Conservation (phyloP, 2,113 vertebrate genomes). For the Phoenicopterus ruber region DNA sequence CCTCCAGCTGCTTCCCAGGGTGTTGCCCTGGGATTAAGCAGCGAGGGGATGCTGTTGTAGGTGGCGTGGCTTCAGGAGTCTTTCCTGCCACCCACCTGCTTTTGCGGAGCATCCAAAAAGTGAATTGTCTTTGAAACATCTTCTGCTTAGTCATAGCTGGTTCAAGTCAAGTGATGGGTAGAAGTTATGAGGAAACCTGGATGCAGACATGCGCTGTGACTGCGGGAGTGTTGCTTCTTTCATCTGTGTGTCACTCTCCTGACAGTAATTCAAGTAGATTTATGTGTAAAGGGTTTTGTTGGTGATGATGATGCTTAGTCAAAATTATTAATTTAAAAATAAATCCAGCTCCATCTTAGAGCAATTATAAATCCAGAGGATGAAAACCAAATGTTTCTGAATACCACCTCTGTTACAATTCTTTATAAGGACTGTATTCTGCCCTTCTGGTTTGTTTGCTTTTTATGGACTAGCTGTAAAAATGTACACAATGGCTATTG, state of each 20-base stretch:
- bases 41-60: not conserved
- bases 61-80: not conserved
- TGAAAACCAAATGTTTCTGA: not conserved
- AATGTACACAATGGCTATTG: not conserved
- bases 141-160: not conserved
- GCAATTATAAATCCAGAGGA: not conserved
- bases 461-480: not conserved
- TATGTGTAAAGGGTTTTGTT: not conserved
- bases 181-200: not conserved
- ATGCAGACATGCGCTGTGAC: rapidly evolving
- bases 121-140: not conserved
- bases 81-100: not conserved
- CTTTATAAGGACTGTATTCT: not conserved
- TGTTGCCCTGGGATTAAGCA: not conserved
- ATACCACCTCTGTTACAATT: not conserved
- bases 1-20: not conserved
- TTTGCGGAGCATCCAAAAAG: not conserved
- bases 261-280: not conserved
- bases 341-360: not conserved
- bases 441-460: not conserved
- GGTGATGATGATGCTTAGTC: not conserved
- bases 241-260: not conserved
- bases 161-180: not conserved
- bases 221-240: not conserved
- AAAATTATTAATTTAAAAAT: not conserved